phyloP scores from a whole-genome alignment of 2,113 vertebrate species.

The Sylvia atricapilla region DNA sequence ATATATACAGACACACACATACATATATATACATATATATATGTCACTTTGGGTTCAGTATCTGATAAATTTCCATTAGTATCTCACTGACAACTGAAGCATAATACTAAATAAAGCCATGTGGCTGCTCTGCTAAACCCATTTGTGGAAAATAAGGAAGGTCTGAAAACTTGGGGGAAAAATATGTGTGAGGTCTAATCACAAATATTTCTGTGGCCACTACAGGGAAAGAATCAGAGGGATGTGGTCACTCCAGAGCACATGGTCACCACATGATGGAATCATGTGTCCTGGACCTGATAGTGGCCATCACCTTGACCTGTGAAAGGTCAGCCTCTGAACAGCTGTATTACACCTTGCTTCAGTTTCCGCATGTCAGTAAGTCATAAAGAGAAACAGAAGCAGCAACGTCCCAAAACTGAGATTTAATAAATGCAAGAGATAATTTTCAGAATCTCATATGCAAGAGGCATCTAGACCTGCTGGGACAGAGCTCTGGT shows the following conservation, averaged over 20 bases:
- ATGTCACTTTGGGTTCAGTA: background rate
- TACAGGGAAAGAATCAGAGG: background rate
- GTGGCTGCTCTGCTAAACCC: background rate
- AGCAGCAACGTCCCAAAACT: background rate
- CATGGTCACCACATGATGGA: background rate
- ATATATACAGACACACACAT: background rate
- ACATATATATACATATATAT: background rate
- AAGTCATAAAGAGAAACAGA: background rate
- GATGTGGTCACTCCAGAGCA: background rate
- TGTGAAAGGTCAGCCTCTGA: background rate
- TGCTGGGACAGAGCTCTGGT: background rate
- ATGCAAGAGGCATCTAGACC: background rate
- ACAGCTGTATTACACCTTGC: background rate
- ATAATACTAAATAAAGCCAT: background rate
- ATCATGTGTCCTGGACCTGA: background rate
- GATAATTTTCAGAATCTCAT: background rate
- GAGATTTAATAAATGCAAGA: background rate
- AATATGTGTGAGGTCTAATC: background rate
- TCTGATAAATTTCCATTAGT: slow-evolving; percentile 38
- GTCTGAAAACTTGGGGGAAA: background rate
- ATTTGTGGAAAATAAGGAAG: background rate
- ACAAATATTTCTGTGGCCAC: background rate
- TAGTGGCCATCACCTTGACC: background rate
- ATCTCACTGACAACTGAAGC: slow-evolving; percentile 1
- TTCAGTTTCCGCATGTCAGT: background rate